Evolutionary conservation across 2,797 vertebrate genomes (phyloP).

Genomic region (Rousettus madagascariensis): DNA sequence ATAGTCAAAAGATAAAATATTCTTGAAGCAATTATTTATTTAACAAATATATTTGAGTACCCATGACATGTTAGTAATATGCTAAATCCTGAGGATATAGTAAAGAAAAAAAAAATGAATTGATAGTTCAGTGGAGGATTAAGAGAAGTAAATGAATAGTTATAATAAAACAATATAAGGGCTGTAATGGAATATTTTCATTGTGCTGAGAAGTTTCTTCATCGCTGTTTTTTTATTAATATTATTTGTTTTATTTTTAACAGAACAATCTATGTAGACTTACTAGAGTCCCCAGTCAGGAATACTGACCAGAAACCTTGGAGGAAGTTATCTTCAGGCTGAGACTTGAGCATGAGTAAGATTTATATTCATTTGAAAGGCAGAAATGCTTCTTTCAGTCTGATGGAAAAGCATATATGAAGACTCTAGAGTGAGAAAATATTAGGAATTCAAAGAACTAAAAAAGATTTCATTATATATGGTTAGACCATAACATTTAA

Average conservation of each 20-base stretch:
- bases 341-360: not conserved
- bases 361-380: not conserved
- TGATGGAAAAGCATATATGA: not conserved
- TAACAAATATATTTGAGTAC: not conserved
- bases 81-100: not conserved
- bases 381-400: not conserved
- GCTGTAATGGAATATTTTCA: not conserved
- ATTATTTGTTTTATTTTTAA: not conserved
- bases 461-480: not conserved
- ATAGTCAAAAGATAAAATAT: not conserved
- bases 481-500: not conserved
- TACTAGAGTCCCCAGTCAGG: not conserved
- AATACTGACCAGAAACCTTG: not conserved
- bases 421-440: not conserved
- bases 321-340: not conserved
- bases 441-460: not conserved
- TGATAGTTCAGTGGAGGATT: not conserved
- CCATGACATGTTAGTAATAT: not conserved
- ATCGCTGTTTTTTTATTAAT: not conserved
- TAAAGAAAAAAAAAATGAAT: not conserved
- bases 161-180: not conserved
- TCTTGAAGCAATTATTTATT: not conserved
- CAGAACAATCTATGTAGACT: not conserved
- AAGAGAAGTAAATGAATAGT: not conserved
- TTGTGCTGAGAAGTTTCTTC: not conserved